Evolutionary conservation across 2,113 vertebrate genomes (phyloP).

Genomic region (Burhinus oedicnemus): DNA sequence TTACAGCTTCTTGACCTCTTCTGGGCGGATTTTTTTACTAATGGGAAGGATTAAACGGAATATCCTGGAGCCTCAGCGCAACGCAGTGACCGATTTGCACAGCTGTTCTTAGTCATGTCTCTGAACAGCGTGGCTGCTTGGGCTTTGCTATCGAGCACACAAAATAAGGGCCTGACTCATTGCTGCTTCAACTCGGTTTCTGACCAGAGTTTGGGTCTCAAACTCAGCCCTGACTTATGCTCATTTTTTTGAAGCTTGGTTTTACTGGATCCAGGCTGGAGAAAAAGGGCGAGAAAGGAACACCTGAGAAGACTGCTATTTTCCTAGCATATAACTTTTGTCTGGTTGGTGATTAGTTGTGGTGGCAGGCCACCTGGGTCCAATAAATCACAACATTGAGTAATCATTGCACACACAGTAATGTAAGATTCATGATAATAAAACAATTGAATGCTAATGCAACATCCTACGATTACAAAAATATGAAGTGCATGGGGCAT

Average conservation of each 20-base stretch:
- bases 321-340: background rate
- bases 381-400: background rate
- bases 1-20: constrained; percentile 48
- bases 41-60: constrained; percentile 11
- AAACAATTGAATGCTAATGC: background rate
- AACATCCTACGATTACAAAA: background rate
- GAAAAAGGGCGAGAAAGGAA: background rate
- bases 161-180: background rate
- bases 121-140: background rate
- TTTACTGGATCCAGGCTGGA: background rate
- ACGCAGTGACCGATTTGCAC: background rate
- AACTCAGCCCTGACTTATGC: background rate
- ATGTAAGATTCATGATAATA: background rate
- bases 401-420: background rate
- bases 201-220: background rate
- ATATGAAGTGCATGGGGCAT: background rate
- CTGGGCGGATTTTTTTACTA: background rate
- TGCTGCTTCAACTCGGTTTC: background rate
- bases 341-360: background rate
- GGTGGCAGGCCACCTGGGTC: background rate
- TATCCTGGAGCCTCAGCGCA: background rate
- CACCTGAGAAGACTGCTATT: background rate
- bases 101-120: background rate
- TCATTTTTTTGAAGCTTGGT: background rate
- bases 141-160: background rate